These are phyloP conservation scores for Arnoldichthys spilopterus DNA, from an alignment of 2,797 vertebrate species.

Conservation along the genomic window DNA sequence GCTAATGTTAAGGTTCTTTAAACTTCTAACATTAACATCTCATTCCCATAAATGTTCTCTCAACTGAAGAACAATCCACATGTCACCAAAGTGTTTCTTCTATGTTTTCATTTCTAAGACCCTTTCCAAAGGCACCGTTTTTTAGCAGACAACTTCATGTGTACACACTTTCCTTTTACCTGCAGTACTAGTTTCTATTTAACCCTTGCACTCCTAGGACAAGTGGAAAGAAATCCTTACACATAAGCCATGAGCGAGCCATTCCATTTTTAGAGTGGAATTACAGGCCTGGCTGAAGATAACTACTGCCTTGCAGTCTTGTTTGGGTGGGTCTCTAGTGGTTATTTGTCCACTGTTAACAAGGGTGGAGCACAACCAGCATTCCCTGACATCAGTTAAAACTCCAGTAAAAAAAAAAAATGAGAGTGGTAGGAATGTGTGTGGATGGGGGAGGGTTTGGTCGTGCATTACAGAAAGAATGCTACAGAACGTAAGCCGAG, in stretches of 20 bases:
- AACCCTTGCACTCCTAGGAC: constrained; percentile 17
- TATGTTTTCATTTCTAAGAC: no score
- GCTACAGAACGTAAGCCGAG: neutral
- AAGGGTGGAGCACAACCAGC: constrained; percentile 66
- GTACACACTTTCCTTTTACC: neutral
- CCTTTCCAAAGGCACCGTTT: no score
- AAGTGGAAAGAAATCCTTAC: constrained; percentile 13
- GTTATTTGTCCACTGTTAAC: constrained; percentile 67
- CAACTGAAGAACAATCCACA: no score
- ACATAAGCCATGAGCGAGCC: constrained; percentile 41
- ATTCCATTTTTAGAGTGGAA: constrained; percentile 65
- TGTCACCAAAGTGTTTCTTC: no score
- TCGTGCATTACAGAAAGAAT: neutral
- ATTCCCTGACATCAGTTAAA: constrained; percentile 62
- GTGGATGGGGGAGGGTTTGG: neutral
- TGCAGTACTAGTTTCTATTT: neutral
- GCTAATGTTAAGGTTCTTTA: no score
- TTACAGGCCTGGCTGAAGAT: constrained; percentile 70
- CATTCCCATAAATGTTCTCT: no score
- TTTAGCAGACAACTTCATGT: neutral
- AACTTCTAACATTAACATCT: no score
- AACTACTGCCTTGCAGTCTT: constrained; percentile 71
- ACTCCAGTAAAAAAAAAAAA: constrained; percentile 29
- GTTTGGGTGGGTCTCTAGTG: constrained; percentile 77
- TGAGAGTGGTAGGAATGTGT: constrained; percentile 23